Base-by-base conservation (phyloP, 2,113 vertebrate species). In the Perca fluviatilis region DNA sequence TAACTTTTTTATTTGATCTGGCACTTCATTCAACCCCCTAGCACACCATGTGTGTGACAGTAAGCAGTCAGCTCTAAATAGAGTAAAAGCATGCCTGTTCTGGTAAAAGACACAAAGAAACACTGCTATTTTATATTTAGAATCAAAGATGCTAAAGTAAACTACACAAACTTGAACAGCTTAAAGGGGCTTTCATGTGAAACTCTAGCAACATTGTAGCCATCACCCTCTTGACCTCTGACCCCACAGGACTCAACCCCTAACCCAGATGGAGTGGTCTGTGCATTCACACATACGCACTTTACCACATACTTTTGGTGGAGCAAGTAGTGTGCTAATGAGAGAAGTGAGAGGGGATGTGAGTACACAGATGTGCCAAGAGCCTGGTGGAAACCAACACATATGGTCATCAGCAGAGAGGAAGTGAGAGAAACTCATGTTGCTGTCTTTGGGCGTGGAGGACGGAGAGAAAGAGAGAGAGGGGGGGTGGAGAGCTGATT, bases 301-400 rank as follows among this genome's bases (percentile, higher is more conserved):
- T 73, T 53, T 16, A 14, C 65, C 57, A 86, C 64, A 80, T 74
- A 77, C 76, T 88, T 79, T 72, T 82, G 61, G 79, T 83, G 71
- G 62, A 69, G 56, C 53, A 68, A 75, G 86, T 63, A 68, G 51
- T 88, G 83, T 56, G 60, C 60, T 69, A 76, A 85, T 89, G 88
- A 91, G 89, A 95, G 94, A 95, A 95, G 93, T 95, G 95, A 94
- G 94, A 96, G 89, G 92, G 95, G 93, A 95, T 95, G 93, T 95
- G 89, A 92, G 88, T 74, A 90, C 88, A 94, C 94, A 95, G 94
- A 95, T 95, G 94, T 89, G 89, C 85, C 80, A 91, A 86, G 89
- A 83, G 92, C 89, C 89, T 86, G 88, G 87, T 83, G 88, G 93
- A 96, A 95, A 95, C 94, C 84, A 87, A 65, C 87, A 77, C 94